A percentile compares a stretch with the other conserved stretches of the same genome.
Evolutionary conservation across 2,113 vertebrate species (phyloP).

Genomic region (Myiozetetes cayanensis): DNA sequence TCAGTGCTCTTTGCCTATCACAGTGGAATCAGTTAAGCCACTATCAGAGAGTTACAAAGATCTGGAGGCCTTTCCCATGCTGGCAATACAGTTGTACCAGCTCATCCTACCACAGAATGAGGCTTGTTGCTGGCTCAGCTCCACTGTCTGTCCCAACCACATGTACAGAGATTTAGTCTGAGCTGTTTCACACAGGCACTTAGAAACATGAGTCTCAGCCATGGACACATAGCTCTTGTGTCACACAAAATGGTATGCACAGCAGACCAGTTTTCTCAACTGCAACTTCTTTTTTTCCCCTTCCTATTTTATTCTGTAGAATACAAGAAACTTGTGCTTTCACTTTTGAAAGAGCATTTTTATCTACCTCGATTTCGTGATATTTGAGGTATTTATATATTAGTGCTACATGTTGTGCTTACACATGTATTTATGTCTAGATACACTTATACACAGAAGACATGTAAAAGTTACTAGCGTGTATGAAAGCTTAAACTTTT

Average conservation of each 20-base stretch:
- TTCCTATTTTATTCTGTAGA: neutral
- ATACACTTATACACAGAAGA: neutral
- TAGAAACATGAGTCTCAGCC: neutral
- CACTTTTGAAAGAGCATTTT: neutral
- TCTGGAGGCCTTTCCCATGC: neutral
- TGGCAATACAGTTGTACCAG: neutral
- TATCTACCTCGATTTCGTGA: neutral
- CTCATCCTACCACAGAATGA: neutral
- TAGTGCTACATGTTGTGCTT: neutral
- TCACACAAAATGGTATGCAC: neutral
- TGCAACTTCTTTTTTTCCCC: neutral
- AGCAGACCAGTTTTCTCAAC: neutral
- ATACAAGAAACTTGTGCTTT: neutral
- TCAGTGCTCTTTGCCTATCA: neutral
- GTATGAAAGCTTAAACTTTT: neutral
- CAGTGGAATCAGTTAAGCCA: neutral
- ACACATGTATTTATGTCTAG: neutral
- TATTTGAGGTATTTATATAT: neutral
- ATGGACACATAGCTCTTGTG: accelerated
- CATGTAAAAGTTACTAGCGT: neutral
- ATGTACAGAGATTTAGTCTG: neutral
- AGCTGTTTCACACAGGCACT: neutral
- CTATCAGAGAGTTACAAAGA: neutral
- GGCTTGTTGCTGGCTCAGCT: neutral
- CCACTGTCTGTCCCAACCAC: neutral